phyloP scores from a whole-genome alignment of 2,888 invertebrate genomes.

The Dolomedes plantarius region DNA sequence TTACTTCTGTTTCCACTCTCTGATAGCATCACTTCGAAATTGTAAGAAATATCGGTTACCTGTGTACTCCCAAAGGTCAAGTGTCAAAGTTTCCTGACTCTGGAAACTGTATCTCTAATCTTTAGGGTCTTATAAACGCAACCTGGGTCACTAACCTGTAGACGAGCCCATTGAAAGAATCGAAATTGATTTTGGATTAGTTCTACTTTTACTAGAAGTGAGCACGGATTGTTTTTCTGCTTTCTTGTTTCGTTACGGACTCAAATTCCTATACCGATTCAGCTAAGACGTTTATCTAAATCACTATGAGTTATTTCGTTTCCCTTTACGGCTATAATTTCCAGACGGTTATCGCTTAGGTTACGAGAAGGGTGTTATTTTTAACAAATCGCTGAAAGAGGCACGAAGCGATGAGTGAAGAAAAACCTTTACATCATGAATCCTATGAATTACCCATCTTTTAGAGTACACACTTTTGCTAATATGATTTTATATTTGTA shows the following conservation, averaged over 20 bases:
- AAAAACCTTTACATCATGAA: no score
- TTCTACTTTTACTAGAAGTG: background rate
- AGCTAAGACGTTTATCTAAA: no score
- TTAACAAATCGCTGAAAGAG: no score
- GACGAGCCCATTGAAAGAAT: background rate
- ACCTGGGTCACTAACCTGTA: constrained; percentile 8
- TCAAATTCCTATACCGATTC: no score
- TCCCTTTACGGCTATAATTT: no score
- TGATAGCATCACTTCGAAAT: constrained; percentile 21
- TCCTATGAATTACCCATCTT: no score
- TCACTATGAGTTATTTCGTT: no score
- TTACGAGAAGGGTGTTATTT: no score
- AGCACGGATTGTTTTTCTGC: background rate
- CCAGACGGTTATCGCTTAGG: no score
- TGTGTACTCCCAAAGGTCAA: constrained; percentile 9
- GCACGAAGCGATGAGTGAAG: no score
- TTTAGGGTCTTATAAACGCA: constrained; percentile 1
- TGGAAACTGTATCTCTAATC: constrained; percentile 15
- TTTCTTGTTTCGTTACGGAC: background rate
- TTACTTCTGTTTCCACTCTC: constrained; percentile 26
- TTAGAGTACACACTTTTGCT: no score
- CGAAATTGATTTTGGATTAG: constrained; percentile 15
- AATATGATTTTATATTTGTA: no score
- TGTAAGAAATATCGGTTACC: constrained; percentile 27
- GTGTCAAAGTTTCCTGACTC: constrained; percentile 25